phyloP scores from a whole-genome alignment of 53 echinoderm and acorn worm species.

The Echinarachnius parma region DNA sequence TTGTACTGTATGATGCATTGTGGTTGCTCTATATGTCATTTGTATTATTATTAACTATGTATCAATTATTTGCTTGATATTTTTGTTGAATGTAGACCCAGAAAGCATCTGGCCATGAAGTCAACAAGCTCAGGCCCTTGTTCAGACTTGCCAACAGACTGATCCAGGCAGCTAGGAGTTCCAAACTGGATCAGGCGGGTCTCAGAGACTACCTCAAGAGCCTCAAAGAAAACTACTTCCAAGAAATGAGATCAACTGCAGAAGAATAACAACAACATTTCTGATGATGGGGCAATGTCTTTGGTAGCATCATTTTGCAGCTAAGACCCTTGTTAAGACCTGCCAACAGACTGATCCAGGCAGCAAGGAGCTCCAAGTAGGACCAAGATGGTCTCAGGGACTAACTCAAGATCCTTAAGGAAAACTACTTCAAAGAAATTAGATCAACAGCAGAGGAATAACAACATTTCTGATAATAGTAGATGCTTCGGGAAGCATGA shows the following conservation, averaged over 20 bases:
- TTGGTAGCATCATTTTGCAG: no score
- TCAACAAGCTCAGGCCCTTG: constrained; percentile 43
- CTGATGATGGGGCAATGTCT: no score
- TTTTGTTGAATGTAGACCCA: background rate
- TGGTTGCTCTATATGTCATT: background rate
- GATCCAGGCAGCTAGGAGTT: constrained; percentile 79
- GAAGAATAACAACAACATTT: constrained; percentile 61
- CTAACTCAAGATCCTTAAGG: constrained; percentile 65
- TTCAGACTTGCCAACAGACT: constrained; percentile 75
- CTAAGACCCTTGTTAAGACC: constrained; percentile 63
- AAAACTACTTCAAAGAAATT: constrained; percentile 68
- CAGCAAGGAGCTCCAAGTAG: constrained; percentile 73
- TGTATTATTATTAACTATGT: background rate
- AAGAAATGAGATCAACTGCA: constrained; percentile 57
- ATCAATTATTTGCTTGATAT: background rate
- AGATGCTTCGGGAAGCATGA: background rate
- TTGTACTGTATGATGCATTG: no score
- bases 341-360: constrained; percentile 78
- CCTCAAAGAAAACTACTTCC: constrained; percentile 61
- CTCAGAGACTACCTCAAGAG: constrained; percentile 63
- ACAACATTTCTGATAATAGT: constrained; percentile 9
- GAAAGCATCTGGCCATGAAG: background rate
- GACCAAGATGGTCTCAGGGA: constrained; percentile 66
- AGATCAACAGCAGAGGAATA: constrained; percentile 60
- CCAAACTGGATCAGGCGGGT: constrained; percentile 70